Conservation (phyloP, 2,888 invertebrate genomes). For the Erebia epiphron region DNA sequence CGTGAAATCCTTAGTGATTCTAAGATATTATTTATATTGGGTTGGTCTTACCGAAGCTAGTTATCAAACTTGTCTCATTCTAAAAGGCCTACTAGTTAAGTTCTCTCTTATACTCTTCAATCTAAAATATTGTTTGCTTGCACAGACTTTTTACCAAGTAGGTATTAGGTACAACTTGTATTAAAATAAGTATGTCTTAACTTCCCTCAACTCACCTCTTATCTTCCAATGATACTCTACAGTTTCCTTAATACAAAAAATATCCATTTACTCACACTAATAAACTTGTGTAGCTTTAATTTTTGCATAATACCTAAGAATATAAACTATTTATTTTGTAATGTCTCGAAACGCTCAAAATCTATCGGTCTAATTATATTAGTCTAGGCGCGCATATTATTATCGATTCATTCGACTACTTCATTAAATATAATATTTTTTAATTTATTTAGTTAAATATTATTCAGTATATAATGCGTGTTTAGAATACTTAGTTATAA, state of each 20-base stretch:
- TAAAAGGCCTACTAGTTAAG: not conserved
- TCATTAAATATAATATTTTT: not conserved
- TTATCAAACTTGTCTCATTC: not conserved
- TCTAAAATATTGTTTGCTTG: too few relatives aligned
- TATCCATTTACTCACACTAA: too few relatives aligned
- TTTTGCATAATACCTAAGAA: constrained; percentile 13
- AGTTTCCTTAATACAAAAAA: not conserved
- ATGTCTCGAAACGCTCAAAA: constrained; percentile 9
- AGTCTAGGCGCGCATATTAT: not conserved
- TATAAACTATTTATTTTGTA: not conserved
- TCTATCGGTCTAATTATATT: constrained; percentile 13
- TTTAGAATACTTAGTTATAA: not conserved
- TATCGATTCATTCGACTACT: not conserved
- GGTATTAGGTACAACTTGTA: too few relatives aligned
- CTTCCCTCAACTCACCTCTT: not conserved
- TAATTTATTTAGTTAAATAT: not conserved
- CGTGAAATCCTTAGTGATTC: too few relatives aligned
- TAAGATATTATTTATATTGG: not conserved
- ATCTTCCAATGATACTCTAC: not conserved
- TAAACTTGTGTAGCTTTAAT: constrained; percentile 11
- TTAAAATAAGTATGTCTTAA: not conserved
- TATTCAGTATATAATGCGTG: too few relatives aligned
- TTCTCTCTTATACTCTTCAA: not conserved
- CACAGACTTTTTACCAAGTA: too few relatives aligned
- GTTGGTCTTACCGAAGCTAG: not conserved